Percentiles rank a stretch among this genome's conserved stretches.
These are phyloP conservation scores for Beroe forskalii DNA, from an alignment of 37 sponge, comb jelly and placozoan species.

Conservation along the genomic window DNA sequence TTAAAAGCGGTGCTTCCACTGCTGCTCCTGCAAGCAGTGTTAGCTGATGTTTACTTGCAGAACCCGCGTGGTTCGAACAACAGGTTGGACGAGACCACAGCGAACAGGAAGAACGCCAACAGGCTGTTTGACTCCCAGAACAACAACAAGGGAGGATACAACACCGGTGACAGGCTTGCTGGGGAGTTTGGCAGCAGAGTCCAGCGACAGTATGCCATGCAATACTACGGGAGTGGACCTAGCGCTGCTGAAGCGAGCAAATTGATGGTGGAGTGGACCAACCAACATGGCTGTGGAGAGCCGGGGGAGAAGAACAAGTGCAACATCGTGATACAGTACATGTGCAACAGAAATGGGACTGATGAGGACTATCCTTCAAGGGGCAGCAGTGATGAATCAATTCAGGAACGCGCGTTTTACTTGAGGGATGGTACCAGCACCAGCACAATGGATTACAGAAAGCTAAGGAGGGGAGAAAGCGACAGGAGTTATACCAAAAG, in stretches of 20 bases:
- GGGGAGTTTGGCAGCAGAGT: background rate
- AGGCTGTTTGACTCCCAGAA: slow-evolving; percentile 98
- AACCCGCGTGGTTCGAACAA: slow-evolving; percentile 98
- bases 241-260: background rate
- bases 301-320: slow-evolving; percentile 94
- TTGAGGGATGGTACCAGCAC: slow-evolving; percentile 84
- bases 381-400: background rate
- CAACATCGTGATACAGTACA: slow-evolving; percentile 94
- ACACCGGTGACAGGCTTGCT: slow-evolving; percentile 78
- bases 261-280: slow-evolving; percentile 93
- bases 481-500: background rate
- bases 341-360: slow-evolving; percentile 73
- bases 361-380: slow-evolving; percentile 20
- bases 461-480: background rate
- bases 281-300: slow-evolving; percentile 98
- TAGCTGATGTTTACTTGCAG: slow-evolving; percentile 89
- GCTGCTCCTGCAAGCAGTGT: background rate
- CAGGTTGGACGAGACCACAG: slow-evolving; percentile 85
- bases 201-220: background rate
- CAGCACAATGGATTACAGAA: slow-evolving; percentile 70
- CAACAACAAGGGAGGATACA: slow-evolving; percentile 97
- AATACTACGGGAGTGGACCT: slow-evolving; percentile 48
- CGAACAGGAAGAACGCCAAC: slow-evolving; percentile 94
- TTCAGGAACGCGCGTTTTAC: background rate
- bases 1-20: too few species aligned